A percentile compares a stretch with the other conserved stretches of the same genome.
Conservation (phyloP, 2,797 vertebrate genomes). For the Mycteria americana region DNA sequence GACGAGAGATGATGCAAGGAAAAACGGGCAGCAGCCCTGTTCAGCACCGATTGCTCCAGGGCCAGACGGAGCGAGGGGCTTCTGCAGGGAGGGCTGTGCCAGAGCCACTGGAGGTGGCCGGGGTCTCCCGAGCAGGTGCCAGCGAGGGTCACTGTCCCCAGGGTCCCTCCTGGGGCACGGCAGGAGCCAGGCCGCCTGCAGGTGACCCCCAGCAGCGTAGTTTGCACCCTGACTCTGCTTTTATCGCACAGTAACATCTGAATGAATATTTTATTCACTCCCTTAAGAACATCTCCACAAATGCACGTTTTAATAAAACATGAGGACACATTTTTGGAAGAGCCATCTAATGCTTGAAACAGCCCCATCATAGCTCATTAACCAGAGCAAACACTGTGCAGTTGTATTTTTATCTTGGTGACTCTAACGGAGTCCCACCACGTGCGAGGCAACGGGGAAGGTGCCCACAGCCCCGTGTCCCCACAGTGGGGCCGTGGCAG, state of each 20-base stretch:
- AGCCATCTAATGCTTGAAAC: neutral
- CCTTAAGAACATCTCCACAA: slow-evolving; percentile 33
- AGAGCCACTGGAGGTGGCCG: neutral
- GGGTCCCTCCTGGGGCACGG: neutral
- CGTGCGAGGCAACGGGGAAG: accelerated
- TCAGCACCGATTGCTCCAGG: neutral
- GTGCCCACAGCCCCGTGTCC: neutral
- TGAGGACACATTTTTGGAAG: slow-evolving; percentile 17
- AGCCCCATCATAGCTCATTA: neutral
- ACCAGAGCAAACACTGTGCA: neutral
- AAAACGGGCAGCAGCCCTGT: neutral
- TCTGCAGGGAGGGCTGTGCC: neutral
- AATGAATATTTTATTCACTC: slow-evolving; percentile 51
- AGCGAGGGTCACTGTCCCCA: neutral
- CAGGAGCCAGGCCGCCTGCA: neutral
- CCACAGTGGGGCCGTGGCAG: neutral
- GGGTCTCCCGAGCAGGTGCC: neutral
- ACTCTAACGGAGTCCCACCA: neutral
- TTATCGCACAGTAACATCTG: neutral
- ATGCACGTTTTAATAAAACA: slow-evolving; percentile 57
- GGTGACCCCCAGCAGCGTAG: neutral
- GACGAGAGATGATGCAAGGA: neutral
- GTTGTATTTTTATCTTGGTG: neutral
- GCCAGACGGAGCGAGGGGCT: neutral
- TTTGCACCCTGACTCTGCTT: neutral